phyloP scores from a whole-genome alignment of 35 echinoderm and acorn worm genomes.

The Stichopus chloronotus region DNA sequence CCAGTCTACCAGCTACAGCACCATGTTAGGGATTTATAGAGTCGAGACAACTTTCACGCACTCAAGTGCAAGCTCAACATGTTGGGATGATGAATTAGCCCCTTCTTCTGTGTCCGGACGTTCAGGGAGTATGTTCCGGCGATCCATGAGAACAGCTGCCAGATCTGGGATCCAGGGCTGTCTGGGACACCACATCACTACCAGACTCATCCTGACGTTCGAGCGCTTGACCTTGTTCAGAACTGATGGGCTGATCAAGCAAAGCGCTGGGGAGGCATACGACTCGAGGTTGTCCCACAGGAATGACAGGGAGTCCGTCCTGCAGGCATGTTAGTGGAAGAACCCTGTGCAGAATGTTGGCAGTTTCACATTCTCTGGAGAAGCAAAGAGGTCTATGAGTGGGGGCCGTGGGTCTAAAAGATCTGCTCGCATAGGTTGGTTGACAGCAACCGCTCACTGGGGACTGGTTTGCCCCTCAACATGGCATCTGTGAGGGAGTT shows the following conservation, averaged over 20 bases:
- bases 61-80: not conserved
- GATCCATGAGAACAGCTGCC: not conserved
- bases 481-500: no score
- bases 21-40: no score
- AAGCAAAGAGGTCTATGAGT: slow-evolving; percentile 40
- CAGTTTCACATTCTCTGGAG: no score
- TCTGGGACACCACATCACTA: not conserved
- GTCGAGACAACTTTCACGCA: not conserved
- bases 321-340: no score
- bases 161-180: not conserved
- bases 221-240: not conserved
- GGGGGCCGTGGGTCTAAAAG: not conserved
- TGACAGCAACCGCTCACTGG: not conserved
- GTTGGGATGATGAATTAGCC: not conserved
- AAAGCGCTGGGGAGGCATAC: not conserved
- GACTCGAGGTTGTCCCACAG: no score
- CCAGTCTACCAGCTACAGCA: no score
- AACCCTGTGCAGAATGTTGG: no score
- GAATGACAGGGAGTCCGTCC: no score
- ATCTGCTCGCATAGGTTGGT: not conserved
- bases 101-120: not conserved
- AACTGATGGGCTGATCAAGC: not conserved
- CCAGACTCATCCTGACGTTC: not conserved
- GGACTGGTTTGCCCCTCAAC: not conserved
- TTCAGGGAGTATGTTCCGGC: not conserved